Evolutionary conservation across 2,888 invertebrate genomes (phyloP).

Genomic region (Sympetrum striolatum): DNA sequence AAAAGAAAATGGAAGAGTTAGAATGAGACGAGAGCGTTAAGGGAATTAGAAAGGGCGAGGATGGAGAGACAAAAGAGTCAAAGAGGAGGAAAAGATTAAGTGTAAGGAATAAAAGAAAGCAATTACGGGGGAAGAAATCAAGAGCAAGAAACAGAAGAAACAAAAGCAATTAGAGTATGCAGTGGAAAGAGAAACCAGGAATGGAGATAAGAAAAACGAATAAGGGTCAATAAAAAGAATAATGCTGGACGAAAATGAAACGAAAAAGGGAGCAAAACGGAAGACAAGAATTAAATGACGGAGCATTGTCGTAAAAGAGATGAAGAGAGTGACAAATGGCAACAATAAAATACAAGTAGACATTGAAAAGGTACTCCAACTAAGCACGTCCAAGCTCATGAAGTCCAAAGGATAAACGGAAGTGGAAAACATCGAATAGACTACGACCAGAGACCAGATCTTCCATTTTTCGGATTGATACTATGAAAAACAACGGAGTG

Average conservation of each 20-base stretch:
- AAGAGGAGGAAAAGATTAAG: not conserved
- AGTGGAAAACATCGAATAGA: too few species aligned
- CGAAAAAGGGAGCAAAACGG: too few species aligned
- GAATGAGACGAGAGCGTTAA: not conserved
- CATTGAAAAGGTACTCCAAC: not conserved
- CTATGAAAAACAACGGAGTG: too few species aligned
- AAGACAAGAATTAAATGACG: too few species aligned
- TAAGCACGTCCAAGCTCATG: too few species aligned
- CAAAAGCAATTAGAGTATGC: not conserved
- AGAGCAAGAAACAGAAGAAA: not conserved
- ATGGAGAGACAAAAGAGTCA: not conserved
- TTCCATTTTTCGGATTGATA: too few species aligned
- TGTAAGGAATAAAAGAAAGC: not conserved
- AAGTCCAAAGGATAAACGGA: too few species aligned
- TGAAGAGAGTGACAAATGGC: not conserved
- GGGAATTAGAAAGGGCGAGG: not conserved
- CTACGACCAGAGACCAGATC: too few species aligned
- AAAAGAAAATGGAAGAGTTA: not conserved
- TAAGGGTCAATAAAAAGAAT: not conserved
- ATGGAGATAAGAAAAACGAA: constrained; percentile 51
- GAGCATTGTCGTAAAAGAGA: too few species aligned
- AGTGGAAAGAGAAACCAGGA: constrained; percentile 47
- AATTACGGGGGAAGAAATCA: not conserved
- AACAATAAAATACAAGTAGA: not conserved
- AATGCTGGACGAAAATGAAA: not conserved